Conservation (phyloP, 1,140 invertebrate genomes). For the Penaeus japonicus region DNA sequence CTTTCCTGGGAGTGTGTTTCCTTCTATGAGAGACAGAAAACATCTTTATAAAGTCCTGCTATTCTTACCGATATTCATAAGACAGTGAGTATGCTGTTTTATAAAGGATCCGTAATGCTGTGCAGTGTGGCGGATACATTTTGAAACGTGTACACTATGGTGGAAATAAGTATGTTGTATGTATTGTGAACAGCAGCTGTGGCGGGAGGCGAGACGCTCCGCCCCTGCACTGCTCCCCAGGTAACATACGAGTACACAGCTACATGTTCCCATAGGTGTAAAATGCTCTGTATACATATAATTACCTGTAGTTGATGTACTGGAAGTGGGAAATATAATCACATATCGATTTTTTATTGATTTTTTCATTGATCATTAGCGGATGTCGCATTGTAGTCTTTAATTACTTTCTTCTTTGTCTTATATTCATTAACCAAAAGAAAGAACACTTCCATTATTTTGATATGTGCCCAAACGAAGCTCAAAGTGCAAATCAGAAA, state of each 20-base stretch:
- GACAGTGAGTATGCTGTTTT: no score
- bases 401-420: not conserved
- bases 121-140: not conserved
- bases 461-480: not conserved
- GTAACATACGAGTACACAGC: not conserved
- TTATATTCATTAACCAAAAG: not conserved
- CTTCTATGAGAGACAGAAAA: not conserved
- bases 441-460: not conserved
- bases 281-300: no score
- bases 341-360: not conserved
- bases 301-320: no score
- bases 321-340: no score
- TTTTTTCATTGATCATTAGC: not conserved
- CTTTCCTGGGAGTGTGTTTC: not conserved
- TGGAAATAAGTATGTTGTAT: not conserved
- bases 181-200: conserved; percentile 29
- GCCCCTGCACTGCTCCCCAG: conserved; percentile 14
- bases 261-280: no score
- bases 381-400: not conserved
- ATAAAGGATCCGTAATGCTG: no score
- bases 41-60: not conserved
- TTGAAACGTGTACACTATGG: not conserved
- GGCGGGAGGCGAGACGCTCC: conserved; percentile 2
- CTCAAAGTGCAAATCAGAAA: no score
- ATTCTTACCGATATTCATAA: not conserved